Evolutionary conservation across 1,140 invertebrate species (phyloP).

Genomic region (Nephotettix cincticeps): DNA sequence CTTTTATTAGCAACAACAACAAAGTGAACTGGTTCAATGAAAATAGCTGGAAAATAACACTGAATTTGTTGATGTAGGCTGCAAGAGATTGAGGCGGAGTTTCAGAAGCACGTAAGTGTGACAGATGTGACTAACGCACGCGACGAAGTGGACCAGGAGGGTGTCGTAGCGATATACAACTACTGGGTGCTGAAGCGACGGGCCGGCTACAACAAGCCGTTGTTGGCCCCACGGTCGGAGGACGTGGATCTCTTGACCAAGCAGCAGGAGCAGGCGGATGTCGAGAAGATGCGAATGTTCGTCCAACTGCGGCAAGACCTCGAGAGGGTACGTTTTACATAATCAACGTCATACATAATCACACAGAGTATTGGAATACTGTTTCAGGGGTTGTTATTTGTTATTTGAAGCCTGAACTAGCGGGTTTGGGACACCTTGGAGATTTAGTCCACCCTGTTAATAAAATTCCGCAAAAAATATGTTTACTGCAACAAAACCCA

Average conservation of each 20-base stretch:
- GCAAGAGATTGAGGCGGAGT: conserved; percentile 90
- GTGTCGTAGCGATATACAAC: conserved; percentile 82
- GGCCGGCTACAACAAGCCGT: conserved; percentile 80
- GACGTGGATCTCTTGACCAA: conserved; percentile 72
- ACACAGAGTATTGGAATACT: too few relatives aligned
- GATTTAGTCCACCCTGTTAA: too few relatives aligned
- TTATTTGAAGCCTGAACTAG: too few relatives aligned
- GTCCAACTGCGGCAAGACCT: conserved; percentile 92
- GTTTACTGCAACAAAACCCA: too few relatives aligned
- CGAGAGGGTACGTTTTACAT: conserved; percentile 76
- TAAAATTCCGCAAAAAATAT: too few relatives aligned
- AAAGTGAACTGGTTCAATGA: too few relatives aligned
- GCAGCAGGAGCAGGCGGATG: conserved; percentile 76
- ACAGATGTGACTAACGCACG: conserved; percentile 71
- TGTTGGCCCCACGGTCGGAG: conserved; percentile 82
- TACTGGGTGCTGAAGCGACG: conserved; percentile 95
- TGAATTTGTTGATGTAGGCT: conserved; percentile 56
- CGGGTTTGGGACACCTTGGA: too few relatives aligned
- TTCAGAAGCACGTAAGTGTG: conserved; percentile 85
- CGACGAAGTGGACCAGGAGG: conserved; percentile 77
- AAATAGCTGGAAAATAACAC: too few relatives aligned
- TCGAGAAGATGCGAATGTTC: conserved; percentile 95
- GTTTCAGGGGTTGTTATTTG: too few relatives aligned
- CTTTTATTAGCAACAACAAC: too few relatives aligned
- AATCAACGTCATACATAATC: too few relatives aligned